phyloP scores from a whole-genome alignment of 2,797 vertebrate genomes.

The Alauda arvensis region DNA sequence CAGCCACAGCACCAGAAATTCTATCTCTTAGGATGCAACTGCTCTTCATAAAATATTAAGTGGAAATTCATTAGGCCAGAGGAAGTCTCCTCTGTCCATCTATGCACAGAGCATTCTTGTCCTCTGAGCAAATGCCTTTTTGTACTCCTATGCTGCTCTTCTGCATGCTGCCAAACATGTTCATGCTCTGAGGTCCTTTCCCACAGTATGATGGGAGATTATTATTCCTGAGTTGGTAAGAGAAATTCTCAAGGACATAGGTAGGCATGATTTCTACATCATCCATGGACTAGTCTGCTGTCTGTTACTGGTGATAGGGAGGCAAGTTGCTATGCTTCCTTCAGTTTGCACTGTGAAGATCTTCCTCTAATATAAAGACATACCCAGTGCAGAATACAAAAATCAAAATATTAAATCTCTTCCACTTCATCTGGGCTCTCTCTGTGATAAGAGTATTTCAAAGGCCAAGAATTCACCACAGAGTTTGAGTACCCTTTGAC shows the following conservation, averaged over 20 bases:
- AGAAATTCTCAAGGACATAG: neutral
- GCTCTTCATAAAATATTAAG: neutral
- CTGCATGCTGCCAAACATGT: accelerated
- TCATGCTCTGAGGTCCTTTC: neutral
- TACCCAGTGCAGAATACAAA: neutral
- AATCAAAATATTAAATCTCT: neutral
- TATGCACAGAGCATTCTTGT: neutral
- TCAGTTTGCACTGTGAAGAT: neutral
- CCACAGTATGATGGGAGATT: neutral
- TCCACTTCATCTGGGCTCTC: neutral
- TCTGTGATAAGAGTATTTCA: neutral
- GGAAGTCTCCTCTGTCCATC: neutral
- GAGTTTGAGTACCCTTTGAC: neutral
- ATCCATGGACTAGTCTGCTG: neutral
- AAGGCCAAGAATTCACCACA: neutral
- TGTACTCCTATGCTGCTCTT: neutral
- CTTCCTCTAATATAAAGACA: neutral
- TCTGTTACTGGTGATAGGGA: neutral
- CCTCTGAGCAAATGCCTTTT: neutral
- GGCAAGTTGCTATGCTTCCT: neutral
- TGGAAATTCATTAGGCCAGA: neutral
- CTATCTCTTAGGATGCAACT: neutral
- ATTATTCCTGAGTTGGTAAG: neutral
- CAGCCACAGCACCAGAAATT: neutral
- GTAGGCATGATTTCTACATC: neutral